These are phyloP conservation scores for Tonatia bakeri DNA, from an alignment of 2,113 vertebrate species.

Conservation along the genomic window DNA sequence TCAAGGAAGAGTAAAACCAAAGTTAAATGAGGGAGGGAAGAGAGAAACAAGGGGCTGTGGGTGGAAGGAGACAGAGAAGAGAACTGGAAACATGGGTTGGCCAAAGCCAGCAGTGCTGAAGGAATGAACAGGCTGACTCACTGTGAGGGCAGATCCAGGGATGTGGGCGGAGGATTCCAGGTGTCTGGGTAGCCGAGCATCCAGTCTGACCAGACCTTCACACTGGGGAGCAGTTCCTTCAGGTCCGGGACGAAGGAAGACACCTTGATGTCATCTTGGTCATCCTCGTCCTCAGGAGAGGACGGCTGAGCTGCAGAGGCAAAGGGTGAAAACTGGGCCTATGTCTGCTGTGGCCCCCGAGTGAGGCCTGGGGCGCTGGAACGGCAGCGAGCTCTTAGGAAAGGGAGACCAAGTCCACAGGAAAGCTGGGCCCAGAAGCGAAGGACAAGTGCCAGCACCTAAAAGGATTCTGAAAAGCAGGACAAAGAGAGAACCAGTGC, in stretches of 20 bases:
- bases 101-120: background rate
- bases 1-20: background rate
- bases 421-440: slow-evolving; percentile 41
- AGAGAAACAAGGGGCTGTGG: background rate
- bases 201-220: slow-evolving; percentile 99
- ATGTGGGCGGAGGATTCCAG: slow-evolving; percentile 95
- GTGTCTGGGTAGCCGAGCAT: slow-evolving; percentile 96
- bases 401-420: slow-evolving; percentile 56
- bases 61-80: background rate
- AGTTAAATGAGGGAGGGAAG: background rate
- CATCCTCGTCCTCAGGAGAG: slow-evolving; percentile 77
- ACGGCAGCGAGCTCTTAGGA: slow-evolving; percentile 52
- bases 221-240: slow-evolving; percentile 93
- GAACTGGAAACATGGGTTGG: background rate
- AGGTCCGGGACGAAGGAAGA: slow-evolving; percentile 91
- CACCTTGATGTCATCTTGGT: slow-evolving; percentile 89
- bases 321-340: slow-evolving; percentile 66
- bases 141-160: slow-evolving; percentile 82
- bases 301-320: slow-evolving; percentile 81
- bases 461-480: slow-evolving; percentile 67
- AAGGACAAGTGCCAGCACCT: slow-evolving; percentile 41
- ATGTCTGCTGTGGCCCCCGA: slow-evolving; percentile 28
- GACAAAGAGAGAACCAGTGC: slow-evolving; percentile 62
- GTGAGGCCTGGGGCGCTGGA: slow-evolving; percentile 26
- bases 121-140: slow-evolving; percentile 72